These are phyloP conservation scores for Strongylocentrotus purpuratus DNA, from an alignment of 35 echinoderm and acorn worm species.

Conservation along the genomic window DNA sequence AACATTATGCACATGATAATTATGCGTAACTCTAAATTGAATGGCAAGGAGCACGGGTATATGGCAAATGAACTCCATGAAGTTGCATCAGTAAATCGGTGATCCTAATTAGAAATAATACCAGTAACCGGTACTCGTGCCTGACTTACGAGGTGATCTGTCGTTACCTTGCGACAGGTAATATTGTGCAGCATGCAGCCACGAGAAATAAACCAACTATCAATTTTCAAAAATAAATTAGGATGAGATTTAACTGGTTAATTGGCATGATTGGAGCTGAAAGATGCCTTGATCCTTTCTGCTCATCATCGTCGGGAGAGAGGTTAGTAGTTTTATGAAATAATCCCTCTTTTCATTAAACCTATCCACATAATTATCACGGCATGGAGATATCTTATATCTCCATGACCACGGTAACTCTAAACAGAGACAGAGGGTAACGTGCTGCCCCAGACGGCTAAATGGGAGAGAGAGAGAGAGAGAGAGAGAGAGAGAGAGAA, in stretches of 20 bases:
- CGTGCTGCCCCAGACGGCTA: no score
- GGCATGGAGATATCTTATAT: no score
- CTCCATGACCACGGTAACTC: no score
- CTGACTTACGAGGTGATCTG: neutral
- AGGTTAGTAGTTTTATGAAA: neutral
- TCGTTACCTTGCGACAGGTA: neutral
- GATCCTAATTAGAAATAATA: neutral
- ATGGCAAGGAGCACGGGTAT: neutral
- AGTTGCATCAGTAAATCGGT: no score
- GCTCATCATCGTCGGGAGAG: neutral
- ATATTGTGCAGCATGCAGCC: neutral
- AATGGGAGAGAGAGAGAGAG: no score
- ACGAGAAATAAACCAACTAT: neutral
- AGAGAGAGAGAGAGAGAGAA: no score
- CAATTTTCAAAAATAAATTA: constrained; percentile 3
- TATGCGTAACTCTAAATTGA: neutral
- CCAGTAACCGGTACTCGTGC: neutral
- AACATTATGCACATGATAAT: neutral
- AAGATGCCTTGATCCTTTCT: neutral
- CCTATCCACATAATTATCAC: neutral
- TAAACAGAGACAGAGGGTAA: no score
- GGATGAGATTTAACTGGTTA: neutral
- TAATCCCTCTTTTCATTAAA: neutral
- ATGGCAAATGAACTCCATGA: no score
- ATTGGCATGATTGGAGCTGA: neutral